These are phyloP conservation scores for Hemitrygon akajei DNA, from an alignment of 2,797 vertebrate species.

Conservation along the genomic window DNA sequence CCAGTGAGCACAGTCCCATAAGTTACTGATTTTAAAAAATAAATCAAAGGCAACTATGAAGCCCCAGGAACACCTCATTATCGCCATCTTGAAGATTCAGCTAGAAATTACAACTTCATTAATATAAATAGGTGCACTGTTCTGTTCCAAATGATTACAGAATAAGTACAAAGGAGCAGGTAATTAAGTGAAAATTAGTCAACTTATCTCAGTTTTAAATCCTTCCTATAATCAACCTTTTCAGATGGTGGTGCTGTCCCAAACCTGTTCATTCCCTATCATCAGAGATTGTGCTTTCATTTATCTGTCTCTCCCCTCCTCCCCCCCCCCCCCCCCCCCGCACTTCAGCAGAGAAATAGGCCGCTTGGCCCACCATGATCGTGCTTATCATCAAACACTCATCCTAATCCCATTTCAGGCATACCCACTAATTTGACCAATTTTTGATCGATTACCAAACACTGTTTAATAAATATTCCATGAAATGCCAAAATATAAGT, in stretches of 20 bases:
- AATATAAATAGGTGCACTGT: neutral
- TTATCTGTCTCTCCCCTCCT: neutral
- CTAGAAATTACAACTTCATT: neutral
- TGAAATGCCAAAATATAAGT: neutral
- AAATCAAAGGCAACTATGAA: neutral
- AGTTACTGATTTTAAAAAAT: constrained; percentile 8
- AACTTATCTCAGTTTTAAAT: neutral
- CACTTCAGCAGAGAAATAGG: no score
- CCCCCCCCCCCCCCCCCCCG: neutral
- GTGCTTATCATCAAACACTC: no score
- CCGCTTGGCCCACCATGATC: no score
- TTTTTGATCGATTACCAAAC: neutral
- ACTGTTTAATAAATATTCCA: neutral
- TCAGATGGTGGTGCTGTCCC: neutral
- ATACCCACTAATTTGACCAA: neutral
- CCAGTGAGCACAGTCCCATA: neutral
- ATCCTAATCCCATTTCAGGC: neutral
- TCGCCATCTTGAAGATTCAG: no score
- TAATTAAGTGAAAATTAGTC: neutral
- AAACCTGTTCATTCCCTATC: neutral
- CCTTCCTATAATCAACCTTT: neutral
- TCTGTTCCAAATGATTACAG: neutral
- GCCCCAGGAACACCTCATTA: neutral
- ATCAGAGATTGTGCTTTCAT: neutral
- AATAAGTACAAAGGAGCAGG: neutral